Evolutionary conservation across 1,140 invertebrate species (phyloP), one percentile per base, ranked within the genome.

Genomic region (Mylabris phalerata): DNA sequence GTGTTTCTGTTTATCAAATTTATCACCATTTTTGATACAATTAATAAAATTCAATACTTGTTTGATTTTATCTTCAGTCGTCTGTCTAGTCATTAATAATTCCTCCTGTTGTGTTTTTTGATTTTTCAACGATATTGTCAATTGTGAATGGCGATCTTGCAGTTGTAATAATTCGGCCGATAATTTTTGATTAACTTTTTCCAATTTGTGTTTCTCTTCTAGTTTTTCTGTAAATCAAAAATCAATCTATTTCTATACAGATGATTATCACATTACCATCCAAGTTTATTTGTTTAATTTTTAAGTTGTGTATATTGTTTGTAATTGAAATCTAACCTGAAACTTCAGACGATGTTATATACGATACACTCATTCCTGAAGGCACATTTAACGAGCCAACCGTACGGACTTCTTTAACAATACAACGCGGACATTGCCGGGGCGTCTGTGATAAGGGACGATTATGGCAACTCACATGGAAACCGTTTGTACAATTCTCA

Each of bases 391-490:
- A 50, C 4, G 60, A 62, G 42, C 65, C 68, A 45, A 63, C 49
- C 39, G 60, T 64, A 26, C 64, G 60, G 38, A 55, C 56, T 51
- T 70, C 70, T 52, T 71, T 70, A 6, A 44, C 48, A 10, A 66
- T 61, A 50, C 73, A 74, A 55, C 65, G 68, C 10, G 71, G 71
- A 55, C 73, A 74, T 44, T 71, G 65, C 27, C 62, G 50, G 6
- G 73, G 71, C 9, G 67, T 60, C 44, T 69, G 65, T 2, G 62
- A 51, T 13, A 73, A 63, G 11, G 73, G 71, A n/a, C 70, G 62
- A 57, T 74, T 72, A 54, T 80, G 79, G 62, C 80, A 81, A 11
- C 75, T 76, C 4, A 79, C 67, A 58, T 81, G 80, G 67, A 79
- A 81, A 57, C 73, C 76, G 25, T 72, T 70, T 38, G 72, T 64